Base-by-base conservation (phyloP, 2,797 vertebrate genomes). In the Glossophaga mutica region DNA sequence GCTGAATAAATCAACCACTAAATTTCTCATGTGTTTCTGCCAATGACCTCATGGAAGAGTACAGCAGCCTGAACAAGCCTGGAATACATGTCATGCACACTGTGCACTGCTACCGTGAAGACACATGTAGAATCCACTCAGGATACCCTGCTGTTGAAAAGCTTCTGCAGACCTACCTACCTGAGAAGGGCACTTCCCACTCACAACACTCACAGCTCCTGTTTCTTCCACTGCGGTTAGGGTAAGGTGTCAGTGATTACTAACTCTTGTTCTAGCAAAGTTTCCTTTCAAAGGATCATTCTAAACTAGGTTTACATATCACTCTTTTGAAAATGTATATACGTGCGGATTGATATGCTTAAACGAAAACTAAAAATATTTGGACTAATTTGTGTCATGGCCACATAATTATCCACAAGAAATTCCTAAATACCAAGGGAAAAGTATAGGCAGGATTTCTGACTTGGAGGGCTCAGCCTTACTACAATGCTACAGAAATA, bases 41-140 rank as follows among this genome's bases (percentile, higher is more conserved):
- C 50, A 65, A 16, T 6, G 18, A 65, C 65, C 26, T 39, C 6
- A 34, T 1, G 24, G 39, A 14, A 19, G 57, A 71, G 29, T 65
- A 18, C 0, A 52, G 78, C 15, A 85, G 39, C 16, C 50, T 9
- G 14, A 6, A 68, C 11, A 48, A 84, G 46, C 15, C 84, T 2
- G 21, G 42, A 21, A 21, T 2, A 39, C 1, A 4, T 7, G 12
- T 4, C 15, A 42, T 0, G 22, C 8, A n/a, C 16, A 57, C 34
- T 5, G 24, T 29, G 14, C 21, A 34, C n/a, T 11, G 22, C 26
- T 73, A 34, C 57, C 1, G 0, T 26, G n/a, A 44, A 83, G 86
- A 55, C 6, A 68, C 37, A 21, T 1, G 11, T 19, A 89, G 68
- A 44, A 52, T 37, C 32, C 37, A 42, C 26, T 37, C 57, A n/a